Base-by-base conservation (phyloP, 2,797 vertebrate genomes). In the Pogoniulus pusillus region DNA sequence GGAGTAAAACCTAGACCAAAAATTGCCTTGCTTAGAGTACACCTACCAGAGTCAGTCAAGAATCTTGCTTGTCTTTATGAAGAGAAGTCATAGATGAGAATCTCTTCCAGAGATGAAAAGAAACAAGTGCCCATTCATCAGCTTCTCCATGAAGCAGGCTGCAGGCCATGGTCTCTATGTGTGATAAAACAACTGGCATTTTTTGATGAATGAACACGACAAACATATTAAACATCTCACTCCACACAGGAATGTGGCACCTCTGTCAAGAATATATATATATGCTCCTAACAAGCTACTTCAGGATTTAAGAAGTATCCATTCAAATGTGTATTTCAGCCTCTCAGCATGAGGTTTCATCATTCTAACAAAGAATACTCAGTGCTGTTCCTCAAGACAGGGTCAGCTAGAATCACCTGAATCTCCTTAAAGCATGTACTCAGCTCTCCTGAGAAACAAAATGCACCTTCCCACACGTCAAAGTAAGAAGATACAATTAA, bases 361-460 rank as follows among this genome's bases (percentile, higher is more conserved):
- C 0, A 0, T 55, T 72, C 41, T 51, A 55, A 41, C 11, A 55
- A 32, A 14, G 18, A 82, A 65, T 1, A 10, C 15, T 32, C 37
- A 4, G 17, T 3, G 39, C 22, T 81, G 66, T 24, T 69, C 15
- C 66, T 11, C 70, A 58, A 16, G 26, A 62, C 19, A 59, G 43
- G 35, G 26, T 16, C 60, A 43, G 34, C 16, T 16, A 30, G 53
- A 73, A 62, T 32, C 13, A 41, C 6, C 59, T 3, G 5, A 65
- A 55, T 30, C 23, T 4, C 5, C 47, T 62, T 4, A 34, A 7
- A 82, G 23, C 47, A 37, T 2, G 27, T 45, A 41, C 26, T 9
- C 55, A 41, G 5, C n/a, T 29, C 53, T 66, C 47, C 45, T 1
- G 2, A 43, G 51, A 81, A 26, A 34, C 11, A 60, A 93, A 82